Conservation (phyloP, 2,797 vertebrate species). For the Neopelma chrysocephalum region DNA sequence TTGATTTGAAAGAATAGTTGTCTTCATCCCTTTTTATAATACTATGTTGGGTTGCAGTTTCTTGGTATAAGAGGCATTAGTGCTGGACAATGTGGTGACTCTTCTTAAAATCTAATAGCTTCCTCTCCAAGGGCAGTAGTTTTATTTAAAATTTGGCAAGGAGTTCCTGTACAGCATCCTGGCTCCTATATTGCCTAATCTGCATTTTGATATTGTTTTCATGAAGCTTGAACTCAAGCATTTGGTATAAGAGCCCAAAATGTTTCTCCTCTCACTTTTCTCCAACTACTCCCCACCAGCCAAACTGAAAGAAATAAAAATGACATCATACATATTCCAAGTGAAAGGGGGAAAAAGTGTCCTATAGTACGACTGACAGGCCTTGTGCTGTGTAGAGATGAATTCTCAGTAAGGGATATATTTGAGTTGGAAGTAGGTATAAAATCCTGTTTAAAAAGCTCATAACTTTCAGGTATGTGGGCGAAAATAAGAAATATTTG, state of each 20-base stretch:
- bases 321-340: not conserved
- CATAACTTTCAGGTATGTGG: not conserved
- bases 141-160: not conserved
- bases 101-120: not conserved
- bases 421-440: not conserved
- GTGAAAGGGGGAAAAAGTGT: not conserved
- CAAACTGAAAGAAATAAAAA: not conserved
- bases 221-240: not conserved
- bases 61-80: not conserved
- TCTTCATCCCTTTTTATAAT: not conserved
- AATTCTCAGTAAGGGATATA: not conserved
- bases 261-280: slow-evolving; percentile 24
- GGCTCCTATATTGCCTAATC: not conserved
- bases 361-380: not conserved
- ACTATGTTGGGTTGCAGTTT: not conserved
- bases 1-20: not conserved
- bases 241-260: not conserved
- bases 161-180: not conserved
- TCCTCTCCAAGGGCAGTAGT: not conserved
- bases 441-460: not conserved
- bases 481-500: not conserved
- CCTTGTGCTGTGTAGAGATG: not conserved
- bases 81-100: not conserved
- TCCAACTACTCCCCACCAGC: not conserved
- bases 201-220: not conserved